Conservation (phyloP, 2,797 vertebrate genomes). For the Phyllotis vaccarum region DNA sequence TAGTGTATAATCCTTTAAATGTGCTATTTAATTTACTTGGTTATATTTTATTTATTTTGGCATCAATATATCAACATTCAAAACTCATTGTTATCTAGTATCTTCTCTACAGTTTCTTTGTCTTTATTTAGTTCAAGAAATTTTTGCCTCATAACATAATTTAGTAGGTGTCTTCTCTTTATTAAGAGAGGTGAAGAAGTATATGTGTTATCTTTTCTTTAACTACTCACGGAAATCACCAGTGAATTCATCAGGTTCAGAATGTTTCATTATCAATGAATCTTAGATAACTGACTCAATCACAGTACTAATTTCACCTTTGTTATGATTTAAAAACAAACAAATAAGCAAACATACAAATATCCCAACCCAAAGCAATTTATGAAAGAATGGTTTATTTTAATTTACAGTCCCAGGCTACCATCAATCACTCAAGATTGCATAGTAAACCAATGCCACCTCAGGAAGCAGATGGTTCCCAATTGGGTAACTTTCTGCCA, state of each 20-base stretch:
- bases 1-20: not conserved
- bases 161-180: not conserved
- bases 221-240: not conserved
- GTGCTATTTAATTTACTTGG: not conserved
- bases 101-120: not conserved
- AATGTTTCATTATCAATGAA: not conserved
- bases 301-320: not conserved
- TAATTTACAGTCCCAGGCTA: not conserved
- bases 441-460: not conserved
- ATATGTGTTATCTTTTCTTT: not conserved
- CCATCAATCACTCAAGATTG: not conserved
- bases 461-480: not conserved
- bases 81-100: not conserved
- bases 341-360: not conserved
- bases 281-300: not conserved
- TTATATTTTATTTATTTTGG: not conserved
- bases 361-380: not conserved
- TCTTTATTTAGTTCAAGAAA: not conserved
- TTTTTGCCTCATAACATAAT: not conserved
- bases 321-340: not conserved
- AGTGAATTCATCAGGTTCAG: not conserved
- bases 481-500: constrained; percentile 9
- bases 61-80: not conserved
- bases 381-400: not conserved
- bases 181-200: not conserved